Evolutionary conservation across 2,113 vertebrate genomes (phyloP).

Genomic region (Leucosticte australis): DNA sequence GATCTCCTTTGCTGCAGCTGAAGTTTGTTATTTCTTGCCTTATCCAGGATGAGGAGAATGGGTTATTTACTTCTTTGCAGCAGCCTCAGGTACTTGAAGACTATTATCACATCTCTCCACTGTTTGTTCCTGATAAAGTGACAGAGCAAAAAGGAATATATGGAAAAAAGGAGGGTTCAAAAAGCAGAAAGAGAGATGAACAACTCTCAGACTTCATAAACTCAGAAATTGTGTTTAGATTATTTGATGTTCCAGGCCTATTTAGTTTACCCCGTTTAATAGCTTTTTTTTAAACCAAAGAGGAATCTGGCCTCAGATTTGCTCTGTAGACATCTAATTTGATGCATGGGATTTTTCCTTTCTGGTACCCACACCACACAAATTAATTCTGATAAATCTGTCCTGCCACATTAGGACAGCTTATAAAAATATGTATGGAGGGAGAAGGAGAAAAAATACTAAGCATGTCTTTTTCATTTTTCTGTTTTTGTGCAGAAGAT

Average conservation of each 20-base stretch:
- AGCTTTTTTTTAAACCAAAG: neutral
- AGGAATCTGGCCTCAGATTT: neutral
- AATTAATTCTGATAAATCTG: neutral
- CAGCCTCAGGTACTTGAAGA: neutral
- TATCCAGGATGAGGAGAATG: neutral
- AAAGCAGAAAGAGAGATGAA: neutral
- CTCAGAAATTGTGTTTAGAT: neutral
- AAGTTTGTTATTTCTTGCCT: neutral
- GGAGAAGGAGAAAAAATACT: neutral
- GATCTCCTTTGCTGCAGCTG: neutral
- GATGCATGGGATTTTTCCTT: neutral
- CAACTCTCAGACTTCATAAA: neutral
- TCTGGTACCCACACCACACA: neutral
- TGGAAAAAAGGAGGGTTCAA: neutral
- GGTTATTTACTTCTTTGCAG: neutral
- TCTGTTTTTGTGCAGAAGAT: neutral
- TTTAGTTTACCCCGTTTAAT: neutral
- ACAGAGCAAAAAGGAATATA: neutral
- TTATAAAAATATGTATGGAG: neutral
- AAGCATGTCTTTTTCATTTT: neutral
- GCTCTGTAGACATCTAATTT: neutral
- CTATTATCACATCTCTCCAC: neutral
- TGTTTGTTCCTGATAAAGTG: neutral
- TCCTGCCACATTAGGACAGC: neutral
- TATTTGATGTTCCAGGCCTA: neutral